These are phyloP conservation scores for Crocodylus rhombifer DNA, from an alignment of 2,797 vertebrate species.

Conservation along the genomic window DNA sequence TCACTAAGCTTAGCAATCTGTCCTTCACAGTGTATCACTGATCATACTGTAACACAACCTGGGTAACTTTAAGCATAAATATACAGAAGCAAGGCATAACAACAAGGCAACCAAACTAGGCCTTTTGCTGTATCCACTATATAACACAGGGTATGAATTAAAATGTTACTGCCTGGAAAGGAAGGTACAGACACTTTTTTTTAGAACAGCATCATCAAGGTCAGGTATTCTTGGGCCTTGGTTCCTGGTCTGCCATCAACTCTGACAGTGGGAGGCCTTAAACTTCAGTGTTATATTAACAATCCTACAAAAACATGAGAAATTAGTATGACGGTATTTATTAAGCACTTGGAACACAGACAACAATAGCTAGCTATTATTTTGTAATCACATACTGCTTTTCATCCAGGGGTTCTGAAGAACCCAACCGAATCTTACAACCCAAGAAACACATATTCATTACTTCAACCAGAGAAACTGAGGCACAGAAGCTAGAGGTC, in stretches of 20 bases:
- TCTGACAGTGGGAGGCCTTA: slow-evolving; percentile 5
- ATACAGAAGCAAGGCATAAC: too few relatives aligned
- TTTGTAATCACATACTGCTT: background rate
- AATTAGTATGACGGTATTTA: background rate
- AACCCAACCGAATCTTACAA: background rate
- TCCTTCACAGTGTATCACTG: too few relatives aligned
- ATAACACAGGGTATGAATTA: fast-evolving
- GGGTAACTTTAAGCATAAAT: too few relatives aligned
- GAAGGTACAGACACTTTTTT: background rate
- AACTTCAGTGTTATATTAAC: background rate
- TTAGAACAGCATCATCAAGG: background rate
- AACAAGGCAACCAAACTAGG: background rate
- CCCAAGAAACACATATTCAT: background rate
- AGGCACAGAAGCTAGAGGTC: background rate
- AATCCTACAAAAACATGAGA: background rate
- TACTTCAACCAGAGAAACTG: background rate
- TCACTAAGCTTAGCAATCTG: background rate
- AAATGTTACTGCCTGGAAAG: background rate
- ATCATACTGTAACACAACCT: too few relatives aligned
- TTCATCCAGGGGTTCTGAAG: background rate
- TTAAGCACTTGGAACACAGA: background rate
- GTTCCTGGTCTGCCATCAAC: background rate
- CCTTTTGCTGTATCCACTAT: background rate
- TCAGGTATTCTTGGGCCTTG: fast-evolving
- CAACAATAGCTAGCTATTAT: background rate